Conservation (phyloP, 2,113 vertebrate genomes). For the Eulemur macaco region DNA sequence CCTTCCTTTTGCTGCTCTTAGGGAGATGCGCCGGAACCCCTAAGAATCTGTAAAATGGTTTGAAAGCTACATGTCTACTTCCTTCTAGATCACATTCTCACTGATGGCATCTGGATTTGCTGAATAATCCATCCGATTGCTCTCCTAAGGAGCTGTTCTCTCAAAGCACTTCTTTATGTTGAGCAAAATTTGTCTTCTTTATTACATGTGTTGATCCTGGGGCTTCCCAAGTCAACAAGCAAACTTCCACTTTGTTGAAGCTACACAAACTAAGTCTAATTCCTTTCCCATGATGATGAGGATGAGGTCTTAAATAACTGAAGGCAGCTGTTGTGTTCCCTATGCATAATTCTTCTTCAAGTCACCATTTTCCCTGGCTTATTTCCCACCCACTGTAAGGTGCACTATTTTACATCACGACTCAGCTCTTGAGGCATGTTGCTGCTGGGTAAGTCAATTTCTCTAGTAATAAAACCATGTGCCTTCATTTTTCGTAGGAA, state of each 20-base stretch:
- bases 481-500: neutral
- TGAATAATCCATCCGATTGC: neutral
- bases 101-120: neutral
- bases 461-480: neutral
- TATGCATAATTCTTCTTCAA: neutral
- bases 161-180: neutral
- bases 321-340: neutral
- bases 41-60: neutral
- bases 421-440: neutral
- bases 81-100: neutral
- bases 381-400: fast-evolving
- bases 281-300: neutral
- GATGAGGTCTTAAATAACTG: neutral
- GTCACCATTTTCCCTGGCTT: neutral
- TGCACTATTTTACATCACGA: neutral
- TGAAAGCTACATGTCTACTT: neutral
- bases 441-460: neutral
- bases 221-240: neutral
- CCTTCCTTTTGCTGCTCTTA: neutral
- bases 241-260: neutral
- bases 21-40: neutral
- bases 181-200: neutral
- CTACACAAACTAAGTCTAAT: conserved; percentile 6
- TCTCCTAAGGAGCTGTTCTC: neutral
- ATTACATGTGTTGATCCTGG: neutral